A percentile compares a stretch with the other conserved stretches of the same genome.
These are phyloP conservation scores for Macropus fuliginosus DNA, from an alignment of 2,797 vertebrate genomes.

Conservation along the genomic window DNA sequence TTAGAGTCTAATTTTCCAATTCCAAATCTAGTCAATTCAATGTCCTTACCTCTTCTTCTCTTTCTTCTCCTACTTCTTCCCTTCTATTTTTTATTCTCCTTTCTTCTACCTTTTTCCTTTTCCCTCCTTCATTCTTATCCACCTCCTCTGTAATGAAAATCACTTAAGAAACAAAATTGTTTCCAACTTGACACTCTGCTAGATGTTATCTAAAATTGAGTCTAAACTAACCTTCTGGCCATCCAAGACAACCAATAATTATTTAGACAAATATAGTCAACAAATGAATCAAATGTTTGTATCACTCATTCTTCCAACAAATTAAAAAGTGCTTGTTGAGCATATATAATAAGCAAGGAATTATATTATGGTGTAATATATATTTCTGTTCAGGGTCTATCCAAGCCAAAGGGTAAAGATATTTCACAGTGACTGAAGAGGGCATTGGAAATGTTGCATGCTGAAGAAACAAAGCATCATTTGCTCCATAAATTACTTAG, in stretches of 20 bases:
- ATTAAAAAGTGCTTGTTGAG: not conserved
- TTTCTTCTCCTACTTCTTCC: not conserved
- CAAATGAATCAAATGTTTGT: not conserved
- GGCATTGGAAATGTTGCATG: not conserved
- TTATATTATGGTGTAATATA: not conserved
- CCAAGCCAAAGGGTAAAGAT: not conserved
- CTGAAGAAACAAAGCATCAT: not conserved
- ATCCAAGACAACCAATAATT: not conserved
- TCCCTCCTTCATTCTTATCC: not conserved
- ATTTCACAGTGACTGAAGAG: not conserved
- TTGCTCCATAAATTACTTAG: not conserved
- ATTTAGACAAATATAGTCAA: not conserved
- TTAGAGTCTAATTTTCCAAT: not conserved
- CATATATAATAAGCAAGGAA: not conserved
- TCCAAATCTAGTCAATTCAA: not conserved
- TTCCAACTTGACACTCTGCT: conserved; percentile 33
- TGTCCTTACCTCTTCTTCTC: not conserved
- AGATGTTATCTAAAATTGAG: conserved; percentile 15
- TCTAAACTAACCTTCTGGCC: not conserved
- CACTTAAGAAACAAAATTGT: conserved; percentile 1
- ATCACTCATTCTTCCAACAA: not conserved
- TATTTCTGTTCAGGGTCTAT: not conserved
- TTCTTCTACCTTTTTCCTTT: not conserved
- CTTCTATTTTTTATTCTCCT: conserved; percentile 9
- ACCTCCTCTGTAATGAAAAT: conserved; percentile 1